These are phyloP conservation scores for Pungitius pungitius DNA, from an alignment of 2,113 vertebrate genomes.

Conservation along the genomic window DNA sequence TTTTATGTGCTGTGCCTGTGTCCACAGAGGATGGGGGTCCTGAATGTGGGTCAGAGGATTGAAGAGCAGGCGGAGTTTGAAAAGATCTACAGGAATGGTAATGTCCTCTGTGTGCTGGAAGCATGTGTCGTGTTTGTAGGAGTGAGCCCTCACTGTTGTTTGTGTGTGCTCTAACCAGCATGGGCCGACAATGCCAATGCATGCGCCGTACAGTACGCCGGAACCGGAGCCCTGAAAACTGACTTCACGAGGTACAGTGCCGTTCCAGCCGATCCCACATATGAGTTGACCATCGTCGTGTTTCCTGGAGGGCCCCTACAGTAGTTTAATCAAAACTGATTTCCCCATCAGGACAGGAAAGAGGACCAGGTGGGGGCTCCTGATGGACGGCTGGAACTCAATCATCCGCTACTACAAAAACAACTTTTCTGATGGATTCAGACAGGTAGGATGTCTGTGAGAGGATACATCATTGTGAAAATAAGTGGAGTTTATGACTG, in stretches of 20 bases:
- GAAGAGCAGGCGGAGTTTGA: slow-evolving; percentile 98
- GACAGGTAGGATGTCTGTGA: slow-evolving; percentile 84
- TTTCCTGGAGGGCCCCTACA: neutral
- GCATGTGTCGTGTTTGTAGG: slow-evolving; percentile 16
- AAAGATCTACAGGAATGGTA: slow-evolving; percentile 98
- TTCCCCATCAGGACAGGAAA: slow-evolving; percentile 88
- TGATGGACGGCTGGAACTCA: slow-evolving; percentile 98
- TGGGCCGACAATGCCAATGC: slow-evolving; percentile 99
- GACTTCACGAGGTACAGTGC: slow-evolving; percentile 92
- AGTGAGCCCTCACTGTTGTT: slow-evolving; percentile 28
- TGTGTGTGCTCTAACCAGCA: slow-evolving; percentile 80
- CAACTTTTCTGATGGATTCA: slow-evolving; percentile 98
- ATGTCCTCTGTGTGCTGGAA: neutral
- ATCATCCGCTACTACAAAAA: slow-evolving; percentile 97
- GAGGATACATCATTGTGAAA: neutral
- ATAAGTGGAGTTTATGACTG: neutral
- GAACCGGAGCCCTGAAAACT: slow-evolving; percentile 97
- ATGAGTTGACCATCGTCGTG: neutral
- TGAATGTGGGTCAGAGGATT: slow-evolving; percentile 93
- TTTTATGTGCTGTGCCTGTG: neutral
- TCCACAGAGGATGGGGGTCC: slow-evolving; percentile 91
- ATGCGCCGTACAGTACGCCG: slow-evolving; percentile 97
- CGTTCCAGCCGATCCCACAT: neutral
- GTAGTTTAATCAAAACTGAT: neutral
- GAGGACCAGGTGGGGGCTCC: slow-evolving; percentile 92